phyloP scores from a whole-genome alignment of 2,113 vertebrate species.

The Onychostoma macrolepis region DNA sequence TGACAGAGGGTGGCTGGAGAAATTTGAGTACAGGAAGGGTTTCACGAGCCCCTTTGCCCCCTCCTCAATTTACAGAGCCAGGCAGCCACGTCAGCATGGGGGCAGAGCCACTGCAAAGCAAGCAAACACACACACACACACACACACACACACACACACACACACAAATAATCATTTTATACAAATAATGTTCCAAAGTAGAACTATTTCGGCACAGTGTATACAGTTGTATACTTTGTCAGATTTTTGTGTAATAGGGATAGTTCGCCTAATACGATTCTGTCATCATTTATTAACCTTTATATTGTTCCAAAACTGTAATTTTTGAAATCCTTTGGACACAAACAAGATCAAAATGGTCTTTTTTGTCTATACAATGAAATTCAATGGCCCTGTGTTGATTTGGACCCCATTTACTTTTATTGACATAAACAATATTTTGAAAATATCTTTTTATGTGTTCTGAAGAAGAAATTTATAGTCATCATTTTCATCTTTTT shows the following conservation, averaged over 20 bases:
- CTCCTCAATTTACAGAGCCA: conserved; percentile 41
- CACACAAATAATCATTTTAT: too few species aligned
- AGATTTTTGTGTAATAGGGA: neutral
- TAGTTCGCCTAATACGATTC: neutral
- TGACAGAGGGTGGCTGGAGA: conserved; percentile 50
- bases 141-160: neutral
- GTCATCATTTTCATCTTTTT: too few species aligned
- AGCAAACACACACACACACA: conserved; percentile 44
- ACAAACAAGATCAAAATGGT: neutral
- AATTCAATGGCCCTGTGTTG: neutral
- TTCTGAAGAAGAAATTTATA: neutral
- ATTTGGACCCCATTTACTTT: neutral
- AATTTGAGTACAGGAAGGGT: conserved; percentile 46
- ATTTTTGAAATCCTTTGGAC: neutral
- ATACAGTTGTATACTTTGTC: neutral
- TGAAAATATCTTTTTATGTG: neutral
- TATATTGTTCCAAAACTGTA: neutral
- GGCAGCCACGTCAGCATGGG: conserved; percentile 68
- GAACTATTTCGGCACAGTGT: neutral
- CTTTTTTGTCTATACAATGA: neutral
- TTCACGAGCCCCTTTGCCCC: conserved; percentile 44
- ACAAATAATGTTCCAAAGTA: neutral
- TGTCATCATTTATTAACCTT: neutral
- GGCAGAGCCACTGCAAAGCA: conserved; percentile 40
- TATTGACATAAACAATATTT: neutral